Percentiles rank a stretch among this genome's conserved stretches.
phyloP scores from a whole-genome alignment of 2,113 vertebrate species.

The Crotophaga sulcirostris region DNA sequence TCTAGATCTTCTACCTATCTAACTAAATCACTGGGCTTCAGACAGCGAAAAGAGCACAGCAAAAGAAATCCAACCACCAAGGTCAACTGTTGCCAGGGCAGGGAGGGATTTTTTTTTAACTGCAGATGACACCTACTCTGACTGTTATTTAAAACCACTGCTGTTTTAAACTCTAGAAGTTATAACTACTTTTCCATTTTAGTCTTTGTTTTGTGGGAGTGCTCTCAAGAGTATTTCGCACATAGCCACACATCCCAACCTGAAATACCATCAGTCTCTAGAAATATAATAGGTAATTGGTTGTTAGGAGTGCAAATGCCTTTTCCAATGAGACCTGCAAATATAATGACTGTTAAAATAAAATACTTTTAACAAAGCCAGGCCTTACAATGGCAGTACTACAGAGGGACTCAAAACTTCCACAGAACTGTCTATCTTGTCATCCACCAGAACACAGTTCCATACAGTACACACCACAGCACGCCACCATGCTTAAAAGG shows the following conservation, averaged over 20 bases:
- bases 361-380: not conserved
- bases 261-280: not conserved
- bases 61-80: not conserved
- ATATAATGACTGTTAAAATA: too few species aligned
- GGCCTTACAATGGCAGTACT: not conserved
- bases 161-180: not conserved
- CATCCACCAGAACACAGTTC: not conserved
- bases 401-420: not conserved
- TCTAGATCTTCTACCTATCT: not conserved
- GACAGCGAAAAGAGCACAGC: not conserved
- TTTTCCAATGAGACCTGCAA: not conserved
- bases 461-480: not conserved
- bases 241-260: not conserved
- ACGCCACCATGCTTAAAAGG: not conserved
- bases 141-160: not conserved
- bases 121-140: not conserved
- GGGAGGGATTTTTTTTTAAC: not conserved
- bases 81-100: not conserved
- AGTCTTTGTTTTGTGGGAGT: not conserved
- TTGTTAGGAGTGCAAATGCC: not conserved
- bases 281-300: constrained; percentile 9
- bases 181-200: not conserved
- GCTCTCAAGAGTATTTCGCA: not conserved
- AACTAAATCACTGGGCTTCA: not conserved
- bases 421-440: not conserved